Conservation (phyloP, 1,140 invertebrate genomes). For the Sipha flava region DNA sequence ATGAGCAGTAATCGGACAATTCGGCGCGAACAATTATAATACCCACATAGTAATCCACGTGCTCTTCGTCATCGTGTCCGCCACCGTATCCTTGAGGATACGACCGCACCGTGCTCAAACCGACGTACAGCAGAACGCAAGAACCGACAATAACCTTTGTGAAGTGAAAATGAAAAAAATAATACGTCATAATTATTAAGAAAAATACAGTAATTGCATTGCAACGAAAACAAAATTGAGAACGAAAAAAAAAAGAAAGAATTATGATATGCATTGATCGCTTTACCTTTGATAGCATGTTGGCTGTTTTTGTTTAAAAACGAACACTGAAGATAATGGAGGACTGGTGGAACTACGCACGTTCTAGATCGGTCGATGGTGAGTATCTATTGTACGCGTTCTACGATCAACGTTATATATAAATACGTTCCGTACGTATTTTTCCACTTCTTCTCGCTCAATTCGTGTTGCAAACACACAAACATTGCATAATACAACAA, state of each 20-base stretch:
- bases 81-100: slow-evolving; percentile 22
- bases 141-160: slow-evolving; percentile 10
- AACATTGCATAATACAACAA: slow-evolving; percentile 20
- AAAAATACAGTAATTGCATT: background rate
- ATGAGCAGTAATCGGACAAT: too few relatives aligned
- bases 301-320: background rate
- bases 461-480: slow-evolving; percentile 7
- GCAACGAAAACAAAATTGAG: background rate
- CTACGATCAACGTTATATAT: background rate
- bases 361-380: background rate
- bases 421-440: background rate
- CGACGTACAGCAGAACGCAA: slow-evolving; percentile 6
- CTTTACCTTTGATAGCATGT: slow-evolving; percentile 15
- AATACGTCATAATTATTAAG: background rate
- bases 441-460: slow-evolving; percentile 12
- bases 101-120: background rate
- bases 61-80: slow-evolving; percentile 32
- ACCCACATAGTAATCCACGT: slow-evolving; percentile 35
- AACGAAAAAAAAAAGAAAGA: background rate
- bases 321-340: too few relatives aligned
- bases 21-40: too few relatives aligned
- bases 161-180: too few relatives aligned
- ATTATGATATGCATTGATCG: background rate
- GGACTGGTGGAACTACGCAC: background rate
- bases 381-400: background rate